Evolutionary conservation across 2,797 vertebrate species (phyloP).

Genomic region (Otus scops): DNA sequence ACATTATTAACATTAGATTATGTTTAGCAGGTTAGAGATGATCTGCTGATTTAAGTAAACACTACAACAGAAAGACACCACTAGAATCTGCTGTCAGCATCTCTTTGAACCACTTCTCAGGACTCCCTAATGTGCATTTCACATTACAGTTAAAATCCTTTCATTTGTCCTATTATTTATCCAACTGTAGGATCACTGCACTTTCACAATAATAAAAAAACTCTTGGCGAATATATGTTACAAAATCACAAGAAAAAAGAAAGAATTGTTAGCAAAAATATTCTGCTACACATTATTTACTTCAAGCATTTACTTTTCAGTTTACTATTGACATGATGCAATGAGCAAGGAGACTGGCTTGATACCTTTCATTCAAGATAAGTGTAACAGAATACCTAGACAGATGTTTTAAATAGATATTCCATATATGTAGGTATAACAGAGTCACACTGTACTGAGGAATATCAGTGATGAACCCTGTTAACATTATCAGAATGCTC

Average conservation of each 20-base stretch:
- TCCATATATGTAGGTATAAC: not conserved
- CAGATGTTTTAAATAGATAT: not conserved
- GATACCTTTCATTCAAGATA: not conserved
- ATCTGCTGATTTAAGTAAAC: constrained; percentile 55
- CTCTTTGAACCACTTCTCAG: constrained; percentile 20
- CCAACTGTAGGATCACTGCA: not conserved
- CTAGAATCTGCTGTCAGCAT: constrained; percentile 50
- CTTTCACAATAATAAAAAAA: not conserved
- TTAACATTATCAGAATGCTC: not conserved
- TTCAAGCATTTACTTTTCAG: not conserved
- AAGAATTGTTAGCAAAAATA: not conserved
- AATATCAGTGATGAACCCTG: not conserved
- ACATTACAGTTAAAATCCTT: constrained; percentile 48
- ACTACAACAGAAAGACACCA: constrained; percentile 20
- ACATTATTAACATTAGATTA: constrained; percentile 61
- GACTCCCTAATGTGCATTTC: constrained; percentile 34
- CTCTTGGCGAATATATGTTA: not conserved
- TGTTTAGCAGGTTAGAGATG: constrained; percentile 57
- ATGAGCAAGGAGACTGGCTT: not conserved
- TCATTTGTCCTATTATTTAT: not conserved
- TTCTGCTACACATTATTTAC: not conserved
- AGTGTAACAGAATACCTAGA: not conserved
- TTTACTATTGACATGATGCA: not conserved
- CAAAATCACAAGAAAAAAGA: not conserved
- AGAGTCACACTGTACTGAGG: not conserved